Evolutionary conservation across 2,113 vertebrate genomes (phyloP).

Genomic region (Atrichornis clamosus): DNA sequence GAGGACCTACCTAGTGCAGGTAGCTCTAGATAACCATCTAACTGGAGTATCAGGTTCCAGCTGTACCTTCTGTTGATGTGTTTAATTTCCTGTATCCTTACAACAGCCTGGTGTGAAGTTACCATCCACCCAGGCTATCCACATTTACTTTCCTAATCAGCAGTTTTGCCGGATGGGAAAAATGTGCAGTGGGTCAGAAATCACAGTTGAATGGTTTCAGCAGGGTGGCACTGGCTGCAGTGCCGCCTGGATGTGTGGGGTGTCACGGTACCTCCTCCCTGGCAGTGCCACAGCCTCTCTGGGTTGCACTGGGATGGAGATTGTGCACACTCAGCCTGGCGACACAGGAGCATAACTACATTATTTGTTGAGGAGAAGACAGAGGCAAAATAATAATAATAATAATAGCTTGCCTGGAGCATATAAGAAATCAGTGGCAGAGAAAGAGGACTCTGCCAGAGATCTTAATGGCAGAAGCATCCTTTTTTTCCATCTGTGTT

Average conservation of each 20-base stretch:
- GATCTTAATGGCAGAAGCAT: not conserved
- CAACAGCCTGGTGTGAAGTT: not conserved
- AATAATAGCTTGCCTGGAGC: not conserved
- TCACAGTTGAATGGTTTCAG: not conserved
- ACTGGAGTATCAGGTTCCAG: not conserved
- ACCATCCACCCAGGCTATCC: not conserved
- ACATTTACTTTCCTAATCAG: not conserved
- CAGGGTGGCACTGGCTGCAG: not conserved
- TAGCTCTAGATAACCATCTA: not conserved
- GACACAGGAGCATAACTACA: not conserved
- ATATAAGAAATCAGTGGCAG: not conserved
- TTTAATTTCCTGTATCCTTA: not conserved
- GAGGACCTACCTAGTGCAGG: not conserved
- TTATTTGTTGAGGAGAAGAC: not conserved
- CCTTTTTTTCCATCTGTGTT: not conserved
- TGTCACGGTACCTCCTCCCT: not conserved
- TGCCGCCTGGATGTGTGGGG: not conserved
- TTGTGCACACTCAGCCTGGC: not conserved
- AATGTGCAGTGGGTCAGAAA: not conserved
- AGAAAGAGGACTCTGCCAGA: not conserved
- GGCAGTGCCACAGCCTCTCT: not conserved
- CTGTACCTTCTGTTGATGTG: not conserved
- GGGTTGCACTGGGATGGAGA: not conserved
- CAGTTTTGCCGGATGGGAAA: not conserved
- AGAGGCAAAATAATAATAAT: not conserved